These are phyloP conservation scores for Gortyna flavago DNA, from an alignment of 2,888 invertebrate genomes.

Conservation along the genomic window DNA sequence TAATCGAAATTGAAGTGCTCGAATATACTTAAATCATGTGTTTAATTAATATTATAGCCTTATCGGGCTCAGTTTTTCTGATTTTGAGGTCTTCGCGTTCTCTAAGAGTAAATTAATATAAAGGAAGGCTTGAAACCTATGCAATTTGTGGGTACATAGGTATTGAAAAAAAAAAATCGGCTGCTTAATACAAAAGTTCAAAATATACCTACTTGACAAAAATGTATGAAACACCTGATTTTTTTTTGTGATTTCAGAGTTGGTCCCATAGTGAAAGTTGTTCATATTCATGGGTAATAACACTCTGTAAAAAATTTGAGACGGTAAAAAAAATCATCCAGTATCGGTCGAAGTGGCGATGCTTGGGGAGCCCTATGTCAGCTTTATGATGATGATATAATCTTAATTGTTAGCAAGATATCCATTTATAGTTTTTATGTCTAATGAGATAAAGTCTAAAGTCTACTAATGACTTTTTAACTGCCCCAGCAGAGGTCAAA, in stretches of 20 bases:
- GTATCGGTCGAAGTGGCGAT: not conserved
- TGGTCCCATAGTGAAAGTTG: no score
- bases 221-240: no score
- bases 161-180: no score
- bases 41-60: constrained; percentile 13
- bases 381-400: not conserved
- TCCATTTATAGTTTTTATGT: not conserved
- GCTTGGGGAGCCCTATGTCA: not conserved
- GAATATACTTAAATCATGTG: constrained; percentile 8
- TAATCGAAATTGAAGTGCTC: not conserved
- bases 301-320: no score
- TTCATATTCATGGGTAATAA: no score
- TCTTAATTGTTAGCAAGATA: not conserved
- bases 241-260: no score
- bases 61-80: not conserved
- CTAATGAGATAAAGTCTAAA: constrained; percentile 7
- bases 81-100: not conserved
- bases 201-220: no score
- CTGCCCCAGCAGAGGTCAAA: constrained; percentile 45
- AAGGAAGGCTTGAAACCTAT: not conserved
- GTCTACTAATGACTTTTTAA: constrained; percentile 41
- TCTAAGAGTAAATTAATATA: not conserved
- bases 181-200: no score
- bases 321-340: no score
- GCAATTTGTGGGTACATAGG: no score